Evolutionary conservation across 2,113 vertebrate species (phyloP).

Genomic region (Patagioenas fasciata): DNA sequence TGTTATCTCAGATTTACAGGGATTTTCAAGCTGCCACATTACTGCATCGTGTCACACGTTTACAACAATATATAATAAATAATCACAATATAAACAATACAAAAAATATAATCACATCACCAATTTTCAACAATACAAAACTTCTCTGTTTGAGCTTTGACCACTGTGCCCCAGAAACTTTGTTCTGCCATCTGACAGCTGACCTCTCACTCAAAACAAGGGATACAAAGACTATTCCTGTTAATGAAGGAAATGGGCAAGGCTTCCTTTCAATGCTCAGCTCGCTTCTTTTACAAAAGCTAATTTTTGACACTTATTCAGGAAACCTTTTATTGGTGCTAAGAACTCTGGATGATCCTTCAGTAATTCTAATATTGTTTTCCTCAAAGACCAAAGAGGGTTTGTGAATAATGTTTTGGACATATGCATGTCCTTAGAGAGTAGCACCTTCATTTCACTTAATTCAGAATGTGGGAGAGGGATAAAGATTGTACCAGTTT

Average conservation of each 20-base stretch:
- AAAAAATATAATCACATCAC: not conserved
- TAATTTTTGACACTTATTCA: not conserved
- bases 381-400: not conserved
- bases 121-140: not conserved
- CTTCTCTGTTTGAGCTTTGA: not conserved
- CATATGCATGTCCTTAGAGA: accelerated
- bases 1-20: not conserved
- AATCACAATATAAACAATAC: not conserved
- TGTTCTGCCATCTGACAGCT: not conserved
- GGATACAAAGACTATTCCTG: not conserved
- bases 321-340: not conserved
- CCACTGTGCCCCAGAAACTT: not conserved
- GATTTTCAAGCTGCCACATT: not conserved
- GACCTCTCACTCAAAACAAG: not conserved
- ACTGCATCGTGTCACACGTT: not conserved
- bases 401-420: not conserved
- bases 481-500: not conserved
- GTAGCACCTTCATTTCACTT: not conserved
- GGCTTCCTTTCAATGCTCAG: constrained; percentile 1
- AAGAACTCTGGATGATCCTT: not conserved
- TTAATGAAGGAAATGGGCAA: constrained; percentile 28
- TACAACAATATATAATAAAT: not conserved
- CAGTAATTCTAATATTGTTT: not conserved
- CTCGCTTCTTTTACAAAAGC: not conserved
- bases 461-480: not conserved